Evolutionary conservation across 2,113 vertebrate species (phyloP).

Genomic region (Stegostoma tigrinum): DNA sequence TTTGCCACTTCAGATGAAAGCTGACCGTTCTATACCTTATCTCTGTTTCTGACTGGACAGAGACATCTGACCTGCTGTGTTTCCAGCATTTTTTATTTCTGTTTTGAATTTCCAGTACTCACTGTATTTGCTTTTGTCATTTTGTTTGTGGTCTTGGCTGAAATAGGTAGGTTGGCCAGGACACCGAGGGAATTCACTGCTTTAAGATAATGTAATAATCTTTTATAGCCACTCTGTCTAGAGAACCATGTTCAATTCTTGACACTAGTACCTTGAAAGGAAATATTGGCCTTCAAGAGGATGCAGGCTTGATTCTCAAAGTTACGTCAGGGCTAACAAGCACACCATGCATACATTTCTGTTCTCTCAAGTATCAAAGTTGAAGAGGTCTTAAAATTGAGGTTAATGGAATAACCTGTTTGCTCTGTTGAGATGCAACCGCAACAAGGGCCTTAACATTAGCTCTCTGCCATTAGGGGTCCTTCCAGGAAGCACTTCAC

Average conservation of each 20-base stretch:
- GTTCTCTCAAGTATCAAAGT: not conserved
- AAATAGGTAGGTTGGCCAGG: too few species aligned
- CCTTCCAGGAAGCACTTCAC: not conserved
- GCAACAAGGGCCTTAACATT: not conserved
- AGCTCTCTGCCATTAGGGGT: not conserved
- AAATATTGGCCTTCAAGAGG: not conserved
- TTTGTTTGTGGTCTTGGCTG: not conserved
- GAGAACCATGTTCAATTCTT: too few species aligned
- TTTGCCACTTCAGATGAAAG: too few species aligned
- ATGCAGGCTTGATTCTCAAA: not conserved
- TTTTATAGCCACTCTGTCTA: too few species aligned
- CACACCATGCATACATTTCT: not conserved
- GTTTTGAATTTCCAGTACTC: not conserved
- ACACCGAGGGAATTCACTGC: too few species aligned
- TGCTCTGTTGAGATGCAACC: not conserved
- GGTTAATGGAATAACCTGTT: not conserved
- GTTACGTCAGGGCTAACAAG: not conserved
- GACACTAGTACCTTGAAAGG: too few species aligned
- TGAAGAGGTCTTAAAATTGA: not conserved
- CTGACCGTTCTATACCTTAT: too few species aligned
- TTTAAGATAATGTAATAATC: too few species aligned
- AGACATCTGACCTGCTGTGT: too few species aligned
- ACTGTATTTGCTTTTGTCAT: not conserved
- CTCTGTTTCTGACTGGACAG: too few species aligned
- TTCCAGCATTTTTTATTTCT: too few species aligned